Evolutionary conservation across 2,113 vertebrate genomes (phyloP).

Genomic region (Scomber scombrus): DNA sequence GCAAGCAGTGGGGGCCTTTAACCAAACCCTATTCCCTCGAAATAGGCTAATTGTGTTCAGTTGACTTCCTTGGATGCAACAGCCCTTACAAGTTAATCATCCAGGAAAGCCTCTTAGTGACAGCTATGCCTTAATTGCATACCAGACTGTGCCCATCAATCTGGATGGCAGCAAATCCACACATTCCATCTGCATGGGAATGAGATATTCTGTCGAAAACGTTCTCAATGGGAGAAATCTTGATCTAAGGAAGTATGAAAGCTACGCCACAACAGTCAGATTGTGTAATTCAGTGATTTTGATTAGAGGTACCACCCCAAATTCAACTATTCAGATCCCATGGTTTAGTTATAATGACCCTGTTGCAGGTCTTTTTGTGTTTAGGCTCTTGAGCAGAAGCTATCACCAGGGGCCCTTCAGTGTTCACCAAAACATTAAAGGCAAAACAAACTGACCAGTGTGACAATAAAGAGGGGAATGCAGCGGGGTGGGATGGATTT

Average conservation of each 20-base stretch:
- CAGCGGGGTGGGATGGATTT: conserved; percentile 45
- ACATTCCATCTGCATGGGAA: conserved; percentile 76
- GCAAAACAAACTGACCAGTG: conserved; percentile 71
- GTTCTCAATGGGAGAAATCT: conserved; percentile 37
- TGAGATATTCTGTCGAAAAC: conserved; percentile 44
- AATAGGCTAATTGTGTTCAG: conserved; percentile 80
- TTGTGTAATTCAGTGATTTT: conserved; percentile 30
- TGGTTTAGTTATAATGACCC: conserved; percentile 30
- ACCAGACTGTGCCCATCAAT: conserved; percentile 77
- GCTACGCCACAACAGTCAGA: conserved; percentile 19
- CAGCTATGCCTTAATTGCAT: conserved; percentile 80
- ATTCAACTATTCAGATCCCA: conserved; percentile 41
- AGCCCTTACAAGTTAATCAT: conserved; percentile 80
- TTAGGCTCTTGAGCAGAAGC: conserved; percentile 48
- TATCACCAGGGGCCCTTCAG: conserved; percentile 47
- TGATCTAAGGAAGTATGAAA: conserved; percentile 20
- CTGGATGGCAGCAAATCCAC: conserved; percentile 75
- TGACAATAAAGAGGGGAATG: conserved; percentile 70
- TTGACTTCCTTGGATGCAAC: conserved; percentile 80
- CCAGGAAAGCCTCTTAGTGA: conserved; percentile 81
- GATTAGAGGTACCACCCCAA: conserved; percentile 23
- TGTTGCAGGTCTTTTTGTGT: conserved; percentile 39
- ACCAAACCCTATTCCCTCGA: conserved; percentile 58
- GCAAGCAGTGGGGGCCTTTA: conserved; percentile 47
- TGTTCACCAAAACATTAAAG: conserved; percentile 62